Evolutionary conservation across 2,888 invertebrate species (phyloP).

Genomic region (Malthinus seriepunctatus): DNA sequence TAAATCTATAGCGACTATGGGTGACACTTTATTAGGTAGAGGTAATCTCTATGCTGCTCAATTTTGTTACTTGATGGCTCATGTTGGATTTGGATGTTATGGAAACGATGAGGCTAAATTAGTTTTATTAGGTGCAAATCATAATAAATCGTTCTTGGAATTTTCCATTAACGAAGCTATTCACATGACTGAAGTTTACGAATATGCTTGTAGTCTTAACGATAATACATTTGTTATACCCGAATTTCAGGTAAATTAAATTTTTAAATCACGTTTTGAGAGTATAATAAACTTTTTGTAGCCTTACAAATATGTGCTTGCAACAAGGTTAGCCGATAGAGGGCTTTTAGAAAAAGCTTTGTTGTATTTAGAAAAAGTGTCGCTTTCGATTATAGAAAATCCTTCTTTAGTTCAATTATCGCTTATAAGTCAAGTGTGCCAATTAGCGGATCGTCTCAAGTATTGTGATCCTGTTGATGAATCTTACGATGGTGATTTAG

Average conservation of each 20-base stretch:
- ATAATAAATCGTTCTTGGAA: conserved; percentile 64
- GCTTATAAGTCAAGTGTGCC: conserved; percentile 59
- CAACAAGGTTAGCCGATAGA: conserved; percentile 74
- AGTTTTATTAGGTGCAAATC: conserved; percentile 78
- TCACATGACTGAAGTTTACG: conserved; percentile 94
- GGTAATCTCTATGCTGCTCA: conserved; percentile 91
- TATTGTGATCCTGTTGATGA: conserved; percentile 51
- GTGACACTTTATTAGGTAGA: conserved; percentile 70
- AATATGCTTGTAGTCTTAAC: conserved; percentile 85
- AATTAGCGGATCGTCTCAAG: conserved; percentile 53
- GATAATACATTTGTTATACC: conserved; percentile 73
- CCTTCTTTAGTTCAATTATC: conserved; percentile 58
- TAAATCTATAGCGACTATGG: conserved; percentile 75
- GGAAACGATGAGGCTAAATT: conserved; percentile 65
- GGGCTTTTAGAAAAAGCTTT: conserved; percentile 81
- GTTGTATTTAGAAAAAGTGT: conserved; percentile 81
- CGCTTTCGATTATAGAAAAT: conserved; percentile 65
- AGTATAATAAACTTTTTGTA: conserved; percentile 49
- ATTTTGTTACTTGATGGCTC: conserved; percentile 93
- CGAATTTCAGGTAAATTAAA: conserved; percentile 67
- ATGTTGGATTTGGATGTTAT: conserved; percentile 61
- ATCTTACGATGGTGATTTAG: conserved; percentile 41
- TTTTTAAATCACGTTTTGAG: too few species aligned
- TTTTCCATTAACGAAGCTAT: conserved; percentile 84
- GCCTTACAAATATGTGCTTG: conserved; percentile 84